These are phyloP conservation scores for Siniperca obscura DNA, from an alignment of 2,797 vertebrate genomes.

Conservation along the genomic window DNA sequence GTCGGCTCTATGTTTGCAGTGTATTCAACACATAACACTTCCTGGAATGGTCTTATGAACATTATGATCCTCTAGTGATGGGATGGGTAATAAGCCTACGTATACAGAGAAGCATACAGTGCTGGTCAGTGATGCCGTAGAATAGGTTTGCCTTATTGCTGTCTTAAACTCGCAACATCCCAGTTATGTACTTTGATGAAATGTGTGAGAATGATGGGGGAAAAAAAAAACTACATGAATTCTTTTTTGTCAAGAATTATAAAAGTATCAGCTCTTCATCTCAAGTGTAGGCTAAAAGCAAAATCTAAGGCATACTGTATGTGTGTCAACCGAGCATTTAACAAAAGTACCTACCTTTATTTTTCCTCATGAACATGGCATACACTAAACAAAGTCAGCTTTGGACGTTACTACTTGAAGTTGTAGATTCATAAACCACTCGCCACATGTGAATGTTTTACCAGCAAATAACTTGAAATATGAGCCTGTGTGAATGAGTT, in stretches of 20 bases:
- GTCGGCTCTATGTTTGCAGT: slow-evolving; percentile 11
- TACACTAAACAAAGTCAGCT: slow-evolving; percentile 26
- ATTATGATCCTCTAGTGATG: slow-evolving; percentile 23
- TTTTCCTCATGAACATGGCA: slow-evolving; percentile 15
- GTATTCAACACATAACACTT: slow-evolving; percentile 25
- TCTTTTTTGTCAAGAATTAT: slow-evolving; percentile 12
- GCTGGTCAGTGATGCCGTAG: slow-evolving; percentile 71
- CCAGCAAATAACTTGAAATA: slow-evolving; percentile 61
- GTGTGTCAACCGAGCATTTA: slow-evolving; percentile 40
- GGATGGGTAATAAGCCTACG: slow-evolving; percentile 29
- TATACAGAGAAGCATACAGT: slow-evolving; percentile 62
- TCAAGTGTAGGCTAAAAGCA: slow-evolving; percentile 34
- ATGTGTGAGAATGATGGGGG: slow-evolving; percentile 17
- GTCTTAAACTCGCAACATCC: slow-evolving; percentile 24
- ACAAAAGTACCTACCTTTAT: slow-evolving; percentile 22
- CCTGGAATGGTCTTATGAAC: slow-evolving; percentile 31
- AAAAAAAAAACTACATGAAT: slow-evolving; percentile 17
- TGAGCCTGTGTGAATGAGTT: slow-evolving; percentile 43
- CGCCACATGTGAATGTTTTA: slow-evolving; percentile 69
- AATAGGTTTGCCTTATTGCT: slow-evolving; percentile 52
- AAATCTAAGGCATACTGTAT: slow-evolving; percentile 5
- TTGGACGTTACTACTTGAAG: slow-evolving; percentile 49
- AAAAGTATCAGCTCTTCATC: slow-evolving; percentile 42
- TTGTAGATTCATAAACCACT: slow-evolving; percentile 50
- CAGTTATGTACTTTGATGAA: slow-evolving; percentile 8